phyloP scores from a whole-genome alignment of 2,888 invertebrate genomes.

The Cremastinae sp. region DNA sequence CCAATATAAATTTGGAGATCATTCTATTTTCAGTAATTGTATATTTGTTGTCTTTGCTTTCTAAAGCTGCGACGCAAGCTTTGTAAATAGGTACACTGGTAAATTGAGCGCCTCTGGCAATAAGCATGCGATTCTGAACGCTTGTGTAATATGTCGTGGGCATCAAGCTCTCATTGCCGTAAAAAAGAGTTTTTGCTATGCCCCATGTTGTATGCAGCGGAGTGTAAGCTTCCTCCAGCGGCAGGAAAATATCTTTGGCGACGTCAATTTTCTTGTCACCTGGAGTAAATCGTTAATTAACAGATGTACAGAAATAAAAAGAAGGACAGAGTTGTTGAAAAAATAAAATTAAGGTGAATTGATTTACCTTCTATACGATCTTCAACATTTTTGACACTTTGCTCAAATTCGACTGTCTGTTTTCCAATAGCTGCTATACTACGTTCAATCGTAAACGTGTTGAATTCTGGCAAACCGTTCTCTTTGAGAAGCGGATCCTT shows the following conservation, averaged over 20 bases:
- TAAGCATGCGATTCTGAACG: conserved; percentile 89
- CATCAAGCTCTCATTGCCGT: conserved; percentile 90
- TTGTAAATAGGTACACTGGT: conserved; percentile 87
- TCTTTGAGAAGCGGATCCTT: conserved; percentile 88
- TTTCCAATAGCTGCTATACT: conserved; percentile 92
- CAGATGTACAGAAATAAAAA: too few species aligned
- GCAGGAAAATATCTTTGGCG: conserved; percentile 87
- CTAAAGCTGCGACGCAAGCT: conserved; percentile 84
- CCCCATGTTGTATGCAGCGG: conserved; percentile 93
- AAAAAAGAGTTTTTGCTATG: conserved; percentile 90
- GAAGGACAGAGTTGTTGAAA: too few species aligned
- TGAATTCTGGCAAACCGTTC: conserved; percentile 90
- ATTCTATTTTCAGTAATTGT: conserved; percentile 86
- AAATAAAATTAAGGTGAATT: too few species aligned
- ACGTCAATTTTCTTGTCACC: conserved; percentile 81
- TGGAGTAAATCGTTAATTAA: too few species aligned
- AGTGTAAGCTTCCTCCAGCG: conserved; percentile 87
- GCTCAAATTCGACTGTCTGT: conserved; percentile 91
- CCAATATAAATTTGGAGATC: conserved; percentile 89
- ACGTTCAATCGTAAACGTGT: conserved; percentile 89
- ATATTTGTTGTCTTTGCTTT: conserved; percentile 78
- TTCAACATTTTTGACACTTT: conserved; percentile 87
- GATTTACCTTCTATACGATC: conserved; percentile 81
- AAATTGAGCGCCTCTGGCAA: conserved; percentile 88
- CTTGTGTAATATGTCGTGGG: conserved; percentile 89